These are phyloP conservation scores for Stigmatopora argus DNA, from an alignment of 2,113 vertebrate species.

Conservation along the genomic window DNA sequence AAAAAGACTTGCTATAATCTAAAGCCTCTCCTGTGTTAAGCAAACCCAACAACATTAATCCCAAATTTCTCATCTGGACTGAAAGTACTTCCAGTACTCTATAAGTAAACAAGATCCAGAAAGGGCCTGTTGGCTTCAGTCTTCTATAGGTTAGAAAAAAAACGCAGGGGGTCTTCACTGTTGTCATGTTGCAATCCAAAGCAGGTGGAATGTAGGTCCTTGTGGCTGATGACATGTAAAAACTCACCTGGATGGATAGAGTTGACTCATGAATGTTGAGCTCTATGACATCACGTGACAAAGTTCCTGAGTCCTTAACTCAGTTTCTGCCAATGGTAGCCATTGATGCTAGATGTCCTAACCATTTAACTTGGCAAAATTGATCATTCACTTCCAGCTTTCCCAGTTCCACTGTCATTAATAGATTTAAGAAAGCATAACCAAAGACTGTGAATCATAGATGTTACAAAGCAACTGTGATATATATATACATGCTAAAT, in stretches of 20 bases:
- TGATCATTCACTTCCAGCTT: no score
- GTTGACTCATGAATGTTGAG: conserved; percentile 31
- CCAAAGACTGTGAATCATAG: no score
- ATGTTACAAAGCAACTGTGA: no score
- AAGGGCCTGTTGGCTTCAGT: neutral
- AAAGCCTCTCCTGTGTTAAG: neutral
- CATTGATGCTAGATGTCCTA: no score
- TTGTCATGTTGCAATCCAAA: conserved; percentile 16
- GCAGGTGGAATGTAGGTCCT: conserved; percentile 40
- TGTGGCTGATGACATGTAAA: conserved; percentile 24
- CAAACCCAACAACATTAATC: conserved; percentile 3
- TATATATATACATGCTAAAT: no score
- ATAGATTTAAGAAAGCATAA: no score
- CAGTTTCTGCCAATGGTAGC: no score
- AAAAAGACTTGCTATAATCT: conserved; percentile 8
- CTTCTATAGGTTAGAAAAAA: neutral
- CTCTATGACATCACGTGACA: conserved; percentile 13
- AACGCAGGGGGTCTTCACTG: neutral
- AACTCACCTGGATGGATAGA: conserved; percentile 22
- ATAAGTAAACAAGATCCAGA: conserved; percentile 1
- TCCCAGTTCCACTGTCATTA: no score
- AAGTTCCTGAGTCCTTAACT: neutral
- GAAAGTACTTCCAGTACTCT: neutral
- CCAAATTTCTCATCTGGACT: neutral
- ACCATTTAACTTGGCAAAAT: no score